Conservation (phyloP, 2,888 invertebrate species). For the Orthosia gracilis region DNA sequence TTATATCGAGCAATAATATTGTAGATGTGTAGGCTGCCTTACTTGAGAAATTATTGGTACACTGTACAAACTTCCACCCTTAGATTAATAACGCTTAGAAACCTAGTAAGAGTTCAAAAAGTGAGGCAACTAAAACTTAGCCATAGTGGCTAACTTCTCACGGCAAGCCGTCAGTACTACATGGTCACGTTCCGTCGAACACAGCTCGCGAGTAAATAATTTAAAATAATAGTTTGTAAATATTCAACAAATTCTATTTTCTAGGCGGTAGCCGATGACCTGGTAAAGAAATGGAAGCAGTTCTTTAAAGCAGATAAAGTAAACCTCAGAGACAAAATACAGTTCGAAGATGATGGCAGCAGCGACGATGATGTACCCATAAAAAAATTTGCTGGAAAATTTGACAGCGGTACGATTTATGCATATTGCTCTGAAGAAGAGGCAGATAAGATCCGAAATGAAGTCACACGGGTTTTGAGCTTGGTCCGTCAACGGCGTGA, state of each 20-base stretch:
- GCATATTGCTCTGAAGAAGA: constrained; percentile 79
- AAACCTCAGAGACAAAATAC: constrained; percentile 11
- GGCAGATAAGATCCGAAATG: constrained; percentile 77
- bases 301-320: constrained; percentile 73
- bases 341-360: constrained; percentile 58
- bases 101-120: no score
- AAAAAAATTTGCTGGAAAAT: constrained; percentile 79
- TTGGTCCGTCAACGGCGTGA: constrained; percentile 33
- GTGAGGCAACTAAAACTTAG: no score
- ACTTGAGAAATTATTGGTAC: no score
- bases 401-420: constrained; percentile 71
- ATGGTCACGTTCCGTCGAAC: no score
- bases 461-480: constrained; percentile 75
- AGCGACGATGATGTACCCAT: constrained; percentile 86
- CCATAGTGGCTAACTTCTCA: no score
- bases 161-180: no score
- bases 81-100: no score
- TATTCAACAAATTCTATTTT: constrained; percentile 19
- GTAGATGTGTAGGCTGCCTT: no score
- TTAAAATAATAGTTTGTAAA: no score
- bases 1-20: no score
- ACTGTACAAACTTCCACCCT: no score
- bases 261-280: constrained; percentile 79
- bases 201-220: no score
- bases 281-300: constrained; percentile 77